These are phyloP conservation scores for Sparidentex hasta DNA, from an alignment of 2,797 vertebrate genomes.

Conservation along the genomic window DNA sequence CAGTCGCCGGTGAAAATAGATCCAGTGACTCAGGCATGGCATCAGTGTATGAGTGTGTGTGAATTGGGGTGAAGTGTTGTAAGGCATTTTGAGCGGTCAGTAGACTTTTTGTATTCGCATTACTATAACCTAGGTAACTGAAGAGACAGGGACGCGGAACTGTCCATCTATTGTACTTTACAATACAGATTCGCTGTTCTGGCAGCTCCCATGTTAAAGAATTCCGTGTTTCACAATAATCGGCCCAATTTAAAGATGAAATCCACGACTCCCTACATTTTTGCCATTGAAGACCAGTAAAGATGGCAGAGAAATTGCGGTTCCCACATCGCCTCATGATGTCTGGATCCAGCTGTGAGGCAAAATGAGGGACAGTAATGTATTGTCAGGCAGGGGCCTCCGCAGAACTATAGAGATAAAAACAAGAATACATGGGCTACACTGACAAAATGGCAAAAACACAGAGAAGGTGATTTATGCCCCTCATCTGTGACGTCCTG, in stretches of 20 bases:
- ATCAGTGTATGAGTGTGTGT: no score
- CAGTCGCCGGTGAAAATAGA: no score
- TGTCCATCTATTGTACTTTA: not conserved
- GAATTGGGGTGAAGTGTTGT: no score
- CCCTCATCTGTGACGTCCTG: constrained; percentile 21
- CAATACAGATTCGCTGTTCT: no score
- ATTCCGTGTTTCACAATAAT: not conserved
- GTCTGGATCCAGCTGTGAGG: not conserved
- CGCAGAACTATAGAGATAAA: no score
- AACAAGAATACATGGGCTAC: not conserved
- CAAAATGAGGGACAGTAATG: not conserved
- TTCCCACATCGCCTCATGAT: not conserved
- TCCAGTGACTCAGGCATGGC: no score
- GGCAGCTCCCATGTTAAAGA: not conserved
- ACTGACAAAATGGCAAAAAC: constrained; percentile 1
- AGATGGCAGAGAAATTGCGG: not conserved
- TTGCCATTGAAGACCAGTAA: not conserved
- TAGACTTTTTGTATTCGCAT: no score
- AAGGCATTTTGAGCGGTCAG: no score
- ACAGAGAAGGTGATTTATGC: not conserved
- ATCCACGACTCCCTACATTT: no score
- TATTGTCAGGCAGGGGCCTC: no score
- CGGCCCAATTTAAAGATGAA: no score
- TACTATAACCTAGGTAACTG: not conserved
- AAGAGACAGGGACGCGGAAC: not conserved